These are phyloP conservation scores for Branchipolynoe longqiensis DNA, from an alignment of 2,888 invertebrate species.

Conservation along the genomic window DNA sequence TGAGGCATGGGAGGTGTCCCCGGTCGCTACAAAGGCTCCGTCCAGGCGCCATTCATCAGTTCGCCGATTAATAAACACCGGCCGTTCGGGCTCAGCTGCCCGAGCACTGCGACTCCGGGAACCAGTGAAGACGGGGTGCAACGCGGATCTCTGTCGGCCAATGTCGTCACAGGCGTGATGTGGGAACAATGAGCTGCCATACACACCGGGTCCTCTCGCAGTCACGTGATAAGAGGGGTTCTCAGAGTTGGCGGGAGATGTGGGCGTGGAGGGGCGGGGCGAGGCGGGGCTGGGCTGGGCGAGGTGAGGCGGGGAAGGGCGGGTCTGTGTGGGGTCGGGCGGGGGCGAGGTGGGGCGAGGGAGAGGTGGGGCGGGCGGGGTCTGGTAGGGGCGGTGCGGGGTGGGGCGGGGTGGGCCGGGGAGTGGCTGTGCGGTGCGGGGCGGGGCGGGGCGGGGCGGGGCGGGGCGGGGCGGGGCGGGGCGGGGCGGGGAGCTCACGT, in stretches of 20 bases:
- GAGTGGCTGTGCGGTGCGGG: background rate
- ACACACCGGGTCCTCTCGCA: too few relatives aligned
- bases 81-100: too few relatives aligned
- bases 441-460: conserved; percentile 1
- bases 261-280: background rate
- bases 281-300: conserved; percentile 11
- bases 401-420: conserved; percentile 6
- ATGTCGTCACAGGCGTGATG: too few relatives aligned
- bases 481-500: background rate
- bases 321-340: background rate
- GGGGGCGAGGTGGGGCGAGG: background rate
- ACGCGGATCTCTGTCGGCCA: too few relatives aligned
- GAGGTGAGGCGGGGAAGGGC: background rate
- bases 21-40: too few relatives aligned
- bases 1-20: conserved; percentile 23
- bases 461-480: background rate
- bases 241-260: background rate
- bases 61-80: too few relatives aligned
- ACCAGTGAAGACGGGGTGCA: too few relatives aligned
- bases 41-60: too few relatives aligned
- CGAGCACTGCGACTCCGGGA: too few relatives aligned
- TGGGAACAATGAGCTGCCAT: too few relatives aligned
- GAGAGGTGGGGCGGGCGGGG: background rate
- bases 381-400: background rate
- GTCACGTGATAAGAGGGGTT: too few relatives aligned